These are phyloP conservation scores for Pegoplata infirma DNA, from an alignment of 2,888 invertebrate genomes.

Conservation along the genomic window DNA sequence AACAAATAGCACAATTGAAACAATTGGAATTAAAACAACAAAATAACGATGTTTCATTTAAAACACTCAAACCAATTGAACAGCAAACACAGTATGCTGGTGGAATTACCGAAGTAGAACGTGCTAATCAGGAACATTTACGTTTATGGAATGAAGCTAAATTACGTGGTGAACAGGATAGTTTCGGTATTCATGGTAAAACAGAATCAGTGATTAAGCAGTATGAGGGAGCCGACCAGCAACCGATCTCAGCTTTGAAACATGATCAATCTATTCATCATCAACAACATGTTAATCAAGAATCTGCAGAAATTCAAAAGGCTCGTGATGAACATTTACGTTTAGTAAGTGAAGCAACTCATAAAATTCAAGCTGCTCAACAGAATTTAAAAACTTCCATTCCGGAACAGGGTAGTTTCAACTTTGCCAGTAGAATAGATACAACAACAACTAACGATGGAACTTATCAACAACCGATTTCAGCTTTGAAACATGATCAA, in stretches of 20 bases:
- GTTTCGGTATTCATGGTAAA: conserved; percentile 12
- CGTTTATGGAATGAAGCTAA: conserved; percentile 67
- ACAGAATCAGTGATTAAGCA: no score
- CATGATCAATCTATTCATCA: conserved; percentile 19
- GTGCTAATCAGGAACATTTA: conserved; percentile 70
- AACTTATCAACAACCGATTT: neutral
- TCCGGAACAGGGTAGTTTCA: neutral
- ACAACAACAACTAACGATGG: no score
- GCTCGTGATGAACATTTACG: conserved; percentile 57
- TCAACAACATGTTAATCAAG: neutral
- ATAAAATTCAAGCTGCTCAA: conserved; percentile 3
- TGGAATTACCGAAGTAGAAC: conserved; percentile 67
- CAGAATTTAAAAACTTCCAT: neutral
- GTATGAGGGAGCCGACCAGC: no score
- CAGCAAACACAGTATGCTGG: conserved; percentile 50
- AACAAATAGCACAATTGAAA: conserved; percentile 69
- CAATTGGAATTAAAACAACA: conserved; percentile 57
- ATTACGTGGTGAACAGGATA: conserved; percentile 47
- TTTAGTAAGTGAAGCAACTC: conserved; percentile 12
- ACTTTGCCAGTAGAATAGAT: no score
- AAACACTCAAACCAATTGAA: neutral
- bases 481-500: no score
- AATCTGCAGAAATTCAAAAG: neutral
- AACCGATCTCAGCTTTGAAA: conserved; percentile 45
- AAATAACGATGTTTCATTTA: conserved; percentile 45